phyloP scores from a whole-genome alignment of 2,797 vertebrate species.

The Sebastes diaconus region DNA sequence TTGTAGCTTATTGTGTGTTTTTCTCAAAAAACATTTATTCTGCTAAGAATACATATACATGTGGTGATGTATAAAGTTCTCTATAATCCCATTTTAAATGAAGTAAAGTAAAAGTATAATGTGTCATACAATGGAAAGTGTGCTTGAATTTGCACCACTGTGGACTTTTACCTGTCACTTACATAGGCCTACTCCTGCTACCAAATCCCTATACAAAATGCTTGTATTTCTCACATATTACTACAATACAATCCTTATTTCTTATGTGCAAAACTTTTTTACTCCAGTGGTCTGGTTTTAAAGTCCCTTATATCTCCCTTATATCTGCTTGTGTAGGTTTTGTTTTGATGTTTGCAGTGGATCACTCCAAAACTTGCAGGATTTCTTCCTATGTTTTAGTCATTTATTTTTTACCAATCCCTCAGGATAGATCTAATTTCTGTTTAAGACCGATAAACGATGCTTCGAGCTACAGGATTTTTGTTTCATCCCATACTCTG shows the following conservation, averaged over 20 bases:
- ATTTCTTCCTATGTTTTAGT: background rate
- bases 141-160: background rate
- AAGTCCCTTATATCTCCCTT: background rate
- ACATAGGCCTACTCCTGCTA: background rate
- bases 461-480: background rate
- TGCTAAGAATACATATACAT: background rate
- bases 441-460: background rate
- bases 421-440: background rate
- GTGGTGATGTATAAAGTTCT: background rate
- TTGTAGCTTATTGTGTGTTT: background rate
- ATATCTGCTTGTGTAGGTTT: background rate
- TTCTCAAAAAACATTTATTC: background rate
- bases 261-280: background rate
- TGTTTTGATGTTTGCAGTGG: background rate
- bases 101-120: background rate
- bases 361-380: background rate
- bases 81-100: background rate
- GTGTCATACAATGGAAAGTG: background rate
- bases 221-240: background rate
- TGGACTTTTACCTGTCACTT: background rate
- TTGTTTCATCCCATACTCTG: background rate
- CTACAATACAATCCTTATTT: background rate
- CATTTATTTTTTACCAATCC: background rate
- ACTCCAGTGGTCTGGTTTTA: background rate
- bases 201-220: background rate